phyloP scores from a whole-genome alignment of 2,888 invertebrate genomes.

The Drepana falcataria region DNA sequence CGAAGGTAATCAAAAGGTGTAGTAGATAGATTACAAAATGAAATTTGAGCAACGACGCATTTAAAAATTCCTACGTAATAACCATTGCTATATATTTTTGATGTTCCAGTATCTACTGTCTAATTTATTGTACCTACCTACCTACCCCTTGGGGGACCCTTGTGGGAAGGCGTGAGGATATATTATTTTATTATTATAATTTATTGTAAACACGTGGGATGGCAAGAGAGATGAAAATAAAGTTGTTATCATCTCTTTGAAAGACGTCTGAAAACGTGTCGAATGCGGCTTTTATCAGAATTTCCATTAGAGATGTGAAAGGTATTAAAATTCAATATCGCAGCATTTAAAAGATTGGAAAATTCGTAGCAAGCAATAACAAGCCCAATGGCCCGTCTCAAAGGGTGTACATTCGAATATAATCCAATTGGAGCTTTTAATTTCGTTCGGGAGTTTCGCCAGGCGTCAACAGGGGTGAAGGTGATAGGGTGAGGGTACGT shows the following conservation, averaged over 20 bases:
- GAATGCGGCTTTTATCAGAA: slow-evolving; percentile 3
- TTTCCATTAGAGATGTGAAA: slow-evolving; percentile 11
- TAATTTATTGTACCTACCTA: no score
- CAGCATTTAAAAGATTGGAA: slow-evolving; percentile 24
- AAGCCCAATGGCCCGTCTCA: slow-evolving; percentile 34
- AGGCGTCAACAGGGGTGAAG: slow-evolving; percentile 62
- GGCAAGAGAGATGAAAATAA: neutral
- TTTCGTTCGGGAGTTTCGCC: slow-evolving; percentile 45
- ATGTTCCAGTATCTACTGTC: no score
- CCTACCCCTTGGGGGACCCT: no score
- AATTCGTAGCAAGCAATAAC: slow-evolving; percentile 33
- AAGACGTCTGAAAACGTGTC: neutral
- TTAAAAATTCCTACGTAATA: no score
- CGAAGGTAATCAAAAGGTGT: no score
- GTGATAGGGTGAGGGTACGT: slow-evolving; percentile 46
- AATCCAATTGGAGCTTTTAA: slow-evolving; percentile 61
- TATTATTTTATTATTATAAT: no score
- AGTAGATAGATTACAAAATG: no score
- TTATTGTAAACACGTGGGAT: no score
- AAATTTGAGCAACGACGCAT: no score
- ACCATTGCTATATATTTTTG: no score
- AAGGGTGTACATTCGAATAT: slow-evolving; percentile 50
- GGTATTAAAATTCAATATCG: slow-evolving; percentile 30
- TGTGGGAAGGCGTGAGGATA: no score
- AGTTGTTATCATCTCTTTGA: neutral